Evolutionary conservation across 2,888 invertebrate genomes (phyloP).

Genomic region (Acanthoscelides obtectus): DNA sequence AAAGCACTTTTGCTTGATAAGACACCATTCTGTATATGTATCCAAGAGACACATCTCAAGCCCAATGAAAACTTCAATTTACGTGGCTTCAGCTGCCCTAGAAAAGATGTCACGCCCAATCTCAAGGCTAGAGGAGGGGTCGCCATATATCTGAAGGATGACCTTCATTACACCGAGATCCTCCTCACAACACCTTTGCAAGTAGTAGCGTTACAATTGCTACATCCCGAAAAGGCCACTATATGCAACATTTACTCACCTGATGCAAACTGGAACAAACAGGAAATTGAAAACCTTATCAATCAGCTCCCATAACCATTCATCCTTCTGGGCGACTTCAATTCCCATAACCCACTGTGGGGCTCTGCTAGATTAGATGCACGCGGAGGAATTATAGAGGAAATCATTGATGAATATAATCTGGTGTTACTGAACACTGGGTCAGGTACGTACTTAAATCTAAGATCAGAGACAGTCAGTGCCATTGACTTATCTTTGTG

Average conservation of each 20-base stretch:
- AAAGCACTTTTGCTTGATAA: conserved; percentile 5
- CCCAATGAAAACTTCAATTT: conserved; percentile 1
- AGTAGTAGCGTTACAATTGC: neutral
- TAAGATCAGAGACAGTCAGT: conserved; percentile 3
- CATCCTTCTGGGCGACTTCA: conserved; percentile 17
- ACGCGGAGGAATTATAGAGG: conserved; percentile 4
- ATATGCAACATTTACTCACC: conserved; percentile 8
- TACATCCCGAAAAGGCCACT: neutral
- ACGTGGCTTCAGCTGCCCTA: conserved; percentile 1
- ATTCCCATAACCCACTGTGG: conserved; percentile 18
- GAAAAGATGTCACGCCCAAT: neutral
- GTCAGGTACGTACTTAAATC: conserved; percentile 6
- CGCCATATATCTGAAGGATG: too few species aligned
- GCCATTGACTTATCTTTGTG: conserved; percentile 7
- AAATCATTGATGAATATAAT: neutral
- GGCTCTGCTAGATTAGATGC: conserved; percentile 6
- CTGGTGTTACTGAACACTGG: conserved; percentile 10
- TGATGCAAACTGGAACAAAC: conserved; percentile 4
- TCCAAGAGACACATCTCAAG: conserved; percentile 12
- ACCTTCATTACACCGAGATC: neutral
- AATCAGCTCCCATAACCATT: conserved; percentile 13
- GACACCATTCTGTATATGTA: conserved; percentile 3
- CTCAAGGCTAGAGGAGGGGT: too few species aligned
- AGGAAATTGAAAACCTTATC: neutral
- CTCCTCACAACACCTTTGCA: neutral